Conservation (phyloP, 2,888 invertebrate genomes). For the Zhengitettix transpicula region DNA sequence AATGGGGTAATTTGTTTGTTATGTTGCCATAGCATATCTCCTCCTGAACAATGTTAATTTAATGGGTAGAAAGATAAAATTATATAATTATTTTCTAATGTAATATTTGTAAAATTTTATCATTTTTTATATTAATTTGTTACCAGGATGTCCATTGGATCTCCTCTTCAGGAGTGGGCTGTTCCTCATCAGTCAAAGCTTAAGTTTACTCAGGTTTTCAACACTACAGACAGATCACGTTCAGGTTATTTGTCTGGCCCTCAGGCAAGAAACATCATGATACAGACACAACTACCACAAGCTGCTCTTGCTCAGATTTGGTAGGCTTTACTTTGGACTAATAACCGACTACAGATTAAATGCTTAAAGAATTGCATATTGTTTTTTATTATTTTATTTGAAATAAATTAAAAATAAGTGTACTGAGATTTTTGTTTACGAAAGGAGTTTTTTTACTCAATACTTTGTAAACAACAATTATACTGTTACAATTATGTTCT, state of each 20-base stretch:
- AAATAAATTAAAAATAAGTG: neutral
- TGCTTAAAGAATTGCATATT: neutral
- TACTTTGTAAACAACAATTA: no score
- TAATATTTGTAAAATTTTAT: neutral
- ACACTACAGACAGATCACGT: slow-evolving; percentile 74
- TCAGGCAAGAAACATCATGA: slow-evolving; percentile 82
- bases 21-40: no score
- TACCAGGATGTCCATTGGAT: slow-evolving; percentile 19
- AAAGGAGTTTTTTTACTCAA: neutral
- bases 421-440: neutral
- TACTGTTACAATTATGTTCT: no score
- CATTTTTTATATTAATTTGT: neutral
- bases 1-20: no score
- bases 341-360: neutral
- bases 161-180: slow-evolving; percentile 63
- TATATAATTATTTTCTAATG: neutral
- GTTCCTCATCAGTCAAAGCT: slow-evolving; percentile 67
- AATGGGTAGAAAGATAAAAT: slow-evolving; percentile 16
- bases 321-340: slow-evolving; percentile 24
- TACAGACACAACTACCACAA: slow-evolving; percentile 85
- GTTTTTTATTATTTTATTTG: neutral
- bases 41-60: no score
- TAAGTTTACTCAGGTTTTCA: slow-evolving; percentile 89
- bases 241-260: slow-evolving; percentile 78
- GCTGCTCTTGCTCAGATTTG: slow-evolving; percentile 84